Percentiles rank a stretch among this genome's conserved stretches.
Evolutionary conservation across 2,888 invertebrate species (phyloP).

Genomic region (Agonum fuliginosum): DNA sequence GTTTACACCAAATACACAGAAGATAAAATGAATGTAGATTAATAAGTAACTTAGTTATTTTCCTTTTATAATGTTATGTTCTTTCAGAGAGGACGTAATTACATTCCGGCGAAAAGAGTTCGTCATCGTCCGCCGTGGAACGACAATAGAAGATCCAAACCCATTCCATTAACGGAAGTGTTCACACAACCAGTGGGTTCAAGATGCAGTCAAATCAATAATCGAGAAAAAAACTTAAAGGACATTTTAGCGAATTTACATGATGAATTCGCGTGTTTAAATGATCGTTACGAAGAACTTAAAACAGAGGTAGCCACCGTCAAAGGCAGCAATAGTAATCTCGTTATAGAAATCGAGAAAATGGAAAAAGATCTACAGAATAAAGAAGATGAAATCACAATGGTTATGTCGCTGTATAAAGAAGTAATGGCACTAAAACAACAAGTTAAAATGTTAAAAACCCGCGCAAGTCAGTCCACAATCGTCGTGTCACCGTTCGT

Average conservation of each 20-base stretch:
- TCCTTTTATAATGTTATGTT: background rate
- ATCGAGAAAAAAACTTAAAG: conserved; percentile 66
- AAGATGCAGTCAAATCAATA: conserved; percentile 15
- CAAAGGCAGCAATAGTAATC: conserved; percentile 31
- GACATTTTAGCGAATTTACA: conserved; percentile 70
- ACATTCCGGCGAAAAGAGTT: background rate
- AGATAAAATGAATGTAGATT: background rate
- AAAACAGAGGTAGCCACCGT: conserved; percentile 63
- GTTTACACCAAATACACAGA: conserved; percentile 66
- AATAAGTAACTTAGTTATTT: background rate
- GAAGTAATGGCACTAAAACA: conserved; percentile 71
- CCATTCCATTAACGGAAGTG: background rate
- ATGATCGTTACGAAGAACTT: conserved; percentile 68
- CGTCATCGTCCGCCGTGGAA: conserved; percentile 47
- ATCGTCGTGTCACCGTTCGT: conserved; percentile 61
- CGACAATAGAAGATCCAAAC: background rate
- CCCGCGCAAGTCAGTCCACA: conserved; percentile 66
- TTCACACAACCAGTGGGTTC: background rate
- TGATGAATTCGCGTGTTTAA: conserved; percentile 70
- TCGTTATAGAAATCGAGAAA: conserved; percentile 67
- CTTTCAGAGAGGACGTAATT: background rate
- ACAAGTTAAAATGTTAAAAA: conserved; percentile 69
- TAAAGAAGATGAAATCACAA: conserved; percentile 72
- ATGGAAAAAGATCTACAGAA: conserved; percentile 69
- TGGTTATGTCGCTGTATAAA: conserved; percentile 71